Base-by-base conservation (phyloP, 2,888 invertebrate species). In the Mellilla xanthometata region DNA sequence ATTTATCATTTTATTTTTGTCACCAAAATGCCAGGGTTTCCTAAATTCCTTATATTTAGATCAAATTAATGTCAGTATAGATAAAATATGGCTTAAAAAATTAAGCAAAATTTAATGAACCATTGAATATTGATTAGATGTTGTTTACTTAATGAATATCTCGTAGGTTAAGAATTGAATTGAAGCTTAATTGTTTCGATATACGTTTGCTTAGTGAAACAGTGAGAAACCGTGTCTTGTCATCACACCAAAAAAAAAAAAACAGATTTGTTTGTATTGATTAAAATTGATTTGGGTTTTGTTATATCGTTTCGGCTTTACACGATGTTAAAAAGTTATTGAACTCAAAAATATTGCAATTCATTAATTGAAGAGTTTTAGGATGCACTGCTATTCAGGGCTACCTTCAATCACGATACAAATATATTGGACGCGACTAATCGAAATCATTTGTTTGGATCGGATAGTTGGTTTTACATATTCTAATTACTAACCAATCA, bases 221-320 rank as follows among this genome's bases (percentile, higher is more conserved):
- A n/a, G n/a, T n/a, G n/a, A n/a, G n/a, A n/a, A n/a, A n/a, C n/a
- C n/a, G n/a, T n/a, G n/a, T n/a, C n/a, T 19, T 5, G 5, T 50
- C 28, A 15, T 31, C 40, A 27, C 28, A 13, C 23, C 24, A 49
- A 49, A 39, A 46, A 29, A 6, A 11, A 45, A 54, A 44, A 43
- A 41, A 36, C 41, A 39, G 29, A 19, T 32, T 34, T 28, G 40
- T 52, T 48, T 46, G 23, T 38, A 46, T 49, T 34, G 38, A 49
- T 39, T 35, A 45, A 30, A 46, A 46, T 41, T 48, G 52, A 53
- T 56, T 53, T 47, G 56, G 53, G 53, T 52, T 29, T 31, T 15
- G 13, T 32, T 11, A 12, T 33, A 28, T 32, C 28, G 10, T 46
- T 32, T 32, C 27, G 49, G 34, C 39, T 24, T 53, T 47, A 31